Percentiles rank a stretch among this genome's conserved stretches.
Evolutionary conservation across 2,888 invertebrate species (phyloP).

Genomic region (Drosophila seclusa): DNA sequence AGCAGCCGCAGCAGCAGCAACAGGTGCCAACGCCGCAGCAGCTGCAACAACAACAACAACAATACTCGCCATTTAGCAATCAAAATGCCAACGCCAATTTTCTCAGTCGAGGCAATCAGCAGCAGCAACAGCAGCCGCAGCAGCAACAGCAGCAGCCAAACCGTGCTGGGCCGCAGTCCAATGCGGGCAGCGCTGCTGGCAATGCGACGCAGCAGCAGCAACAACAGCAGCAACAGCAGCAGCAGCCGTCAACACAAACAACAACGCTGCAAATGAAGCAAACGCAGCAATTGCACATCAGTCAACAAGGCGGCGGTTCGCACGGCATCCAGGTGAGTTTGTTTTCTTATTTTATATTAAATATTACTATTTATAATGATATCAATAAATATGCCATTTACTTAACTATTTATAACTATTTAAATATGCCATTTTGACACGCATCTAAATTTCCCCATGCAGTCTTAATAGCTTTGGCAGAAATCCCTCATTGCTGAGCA

Average conservation of each 20-base stretch:
- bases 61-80: slow-evolving; percentile 88
- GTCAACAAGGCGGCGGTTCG: slow-evolving; percentile 90
- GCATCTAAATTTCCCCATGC: slow-evolving; percentile 76
- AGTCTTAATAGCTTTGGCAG: slow-evolving; percentile 73
- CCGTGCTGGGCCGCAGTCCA: slow-evolving; percentile 63
- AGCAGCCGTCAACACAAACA: slow-evolving; percentile 82
- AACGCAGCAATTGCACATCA: slow-evolving; percentile 94
- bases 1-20: slow-evolving; percentile 81
- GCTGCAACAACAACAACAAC: slow-evolving; percentile 84
- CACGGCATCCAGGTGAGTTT: slow-evolving; percentile 92
- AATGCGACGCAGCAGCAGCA: slow-evolving; percentile 69
- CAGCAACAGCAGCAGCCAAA: slow-evolving; percentile 63
- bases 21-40: slow-evolving; percentile 75
- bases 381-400: neutral
- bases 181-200: slow-evolving; percentile 75
- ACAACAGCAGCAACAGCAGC: slow-evolving; percentile 67
- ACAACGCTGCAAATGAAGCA: slow-evolving; percentile 93
- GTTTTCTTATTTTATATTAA: neutral
- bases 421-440: slow-evolving; percentile 73
- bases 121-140: slow-evolving; percentile 60
- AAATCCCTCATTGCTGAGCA: slow-evolving; percentile 57
- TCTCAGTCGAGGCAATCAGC: slow-evolving; percentile 76
- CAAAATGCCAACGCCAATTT: slow-evolving; percentile 79
- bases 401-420: slow-evolving; percentile 46
- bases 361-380: neutral